Evolutionary conservation across 2,797 vertebrate genomes (phyloP).

Genomic region (Protosalanx chinensis): DNA sequence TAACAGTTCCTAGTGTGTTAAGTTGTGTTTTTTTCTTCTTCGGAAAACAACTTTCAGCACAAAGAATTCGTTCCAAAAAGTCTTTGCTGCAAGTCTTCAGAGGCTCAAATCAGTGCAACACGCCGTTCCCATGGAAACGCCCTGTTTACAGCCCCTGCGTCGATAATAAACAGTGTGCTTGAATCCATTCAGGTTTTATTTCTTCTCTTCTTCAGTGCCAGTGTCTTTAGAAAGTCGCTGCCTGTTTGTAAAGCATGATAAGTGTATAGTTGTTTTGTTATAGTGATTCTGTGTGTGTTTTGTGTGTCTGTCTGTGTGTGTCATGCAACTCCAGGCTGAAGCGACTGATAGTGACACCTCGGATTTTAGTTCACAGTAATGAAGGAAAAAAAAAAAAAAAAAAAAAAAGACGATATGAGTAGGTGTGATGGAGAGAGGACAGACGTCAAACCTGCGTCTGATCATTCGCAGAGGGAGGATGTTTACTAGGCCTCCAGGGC

Average conservation of each 20-base stretch:
- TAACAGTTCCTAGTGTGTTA: constrained; percentile 28
- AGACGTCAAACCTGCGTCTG: constrained; percentile 1
- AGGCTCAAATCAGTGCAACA: constrained; percentile 60
- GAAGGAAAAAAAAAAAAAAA: constrained; percentile 36
- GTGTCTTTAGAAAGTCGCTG: constrained; percentile 19
- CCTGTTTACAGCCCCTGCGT: constrained; percentile 10
- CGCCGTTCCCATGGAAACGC: constrained; percentile 19
- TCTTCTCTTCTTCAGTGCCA: constrained; percentile 20
- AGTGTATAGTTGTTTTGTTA: neutral
- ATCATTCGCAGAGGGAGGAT: neutral
- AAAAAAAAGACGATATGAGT: constrained; percentile 23
- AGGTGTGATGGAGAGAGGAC: constrained; percentile 31
- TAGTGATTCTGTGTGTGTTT: neutral
- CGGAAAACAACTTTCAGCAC: neutral
- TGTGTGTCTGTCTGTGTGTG: constrained; percentile 9
- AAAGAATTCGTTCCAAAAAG: neutral
- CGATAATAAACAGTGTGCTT: constrained; percentile 33
- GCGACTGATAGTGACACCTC: constrained; percentile 26
- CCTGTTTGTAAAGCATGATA: neutral
- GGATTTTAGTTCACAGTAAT: constrained; percentile 24
- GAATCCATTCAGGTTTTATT: neutral
- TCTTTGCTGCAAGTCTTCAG: constrained; percentile 12
- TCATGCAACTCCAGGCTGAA: constrained; percentile 30
- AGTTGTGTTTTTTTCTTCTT: constrained; percentile 7
- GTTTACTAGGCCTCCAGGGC: constrained; percentile 63